Evolutionary conservation across 2,797 vertebrate species (phyloP).

Genomic region (Zenarchopterus dispar): DNA sequence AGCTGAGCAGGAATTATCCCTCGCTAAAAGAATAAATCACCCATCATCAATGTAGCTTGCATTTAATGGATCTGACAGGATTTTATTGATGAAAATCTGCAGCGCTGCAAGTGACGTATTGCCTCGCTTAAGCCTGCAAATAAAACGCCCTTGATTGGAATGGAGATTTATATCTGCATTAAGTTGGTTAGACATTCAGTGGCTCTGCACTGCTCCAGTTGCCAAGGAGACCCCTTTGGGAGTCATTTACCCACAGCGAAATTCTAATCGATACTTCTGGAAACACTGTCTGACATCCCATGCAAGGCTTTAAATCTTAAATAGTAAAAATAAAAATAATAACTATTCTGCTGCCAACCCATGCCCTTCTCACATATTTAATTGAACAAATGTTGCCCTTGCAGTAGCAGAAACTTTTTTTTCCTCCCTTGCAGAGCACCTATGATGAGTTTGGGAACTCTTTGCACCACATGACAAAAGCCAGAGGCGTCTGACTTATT

Average conservation of each 20-base stretch:
- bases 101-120: constrained; percentile 69
- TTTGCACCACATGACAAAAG: constrained; percentile 70
- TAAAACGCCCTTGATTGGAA: constrained; percentile 80
- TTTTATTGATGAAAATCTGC: constrained; percentile 78
- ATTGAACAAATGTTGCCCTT: constrained; percentile 70
- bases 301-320: constrained; percentile 63
- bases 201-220: constrained; percentile 76
- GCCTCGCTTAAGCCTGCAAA: constrained; percentile 67
- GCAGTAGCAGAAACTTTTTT: constrained; percentile 26
- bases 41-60: constrained; percentile 54
- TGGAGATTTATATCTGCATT: constrained; percentile 83
- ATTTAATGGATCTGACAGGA: constrained; percentile 69
- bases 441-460: constrained; percentile 69
- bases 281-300: constrained; percentile 67
- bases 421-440: constrained; percentile 42
- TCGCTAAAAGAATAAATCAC: constrained; percentile 60
- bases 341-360: constrained; percentile 45
- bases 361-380: constrained; percentile 64
- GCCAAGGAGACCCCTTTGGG: constrained; percentile 75
- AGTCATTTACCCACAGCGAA: constrained; percentile 81
- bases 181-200: constrained; percentile 74
- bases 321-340: constrained; percentile 24
- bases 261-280: constrained; percentile 82
- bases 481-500: constrained; percentile 79
- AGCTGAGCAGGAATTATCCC: constrained; percentile 22